Conservation (phyloP, 2,888 invertebrate species). For the Dolichopus griseipennis region DNA sequence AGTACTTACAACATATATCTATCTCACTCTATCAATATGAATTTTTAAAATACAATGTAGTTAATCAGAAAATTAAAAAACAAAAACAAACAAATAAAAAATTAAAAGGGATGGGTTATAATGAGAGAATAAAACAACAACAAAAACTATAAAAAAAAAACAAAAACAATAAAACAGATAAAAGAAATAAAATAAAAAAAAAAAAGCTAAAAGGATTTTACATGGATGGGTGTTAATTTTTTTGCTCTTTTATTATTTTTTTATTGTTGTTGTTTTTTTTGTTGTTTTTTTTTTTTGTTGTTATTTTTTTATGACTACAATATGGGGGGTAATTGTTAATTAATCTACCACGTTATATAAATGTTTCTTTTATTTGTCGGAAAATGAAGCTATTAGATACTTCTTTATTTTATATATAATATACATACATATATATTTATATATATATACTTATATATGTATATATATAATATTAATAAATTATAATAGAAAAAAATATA, state of each 20-base stretch:
- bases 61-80: too few species aligned
- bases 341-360: constrained; percentile 8
- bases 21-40: too few species aligned
- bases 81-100: too few species aligned
- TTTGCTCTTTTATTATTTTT: neutral
- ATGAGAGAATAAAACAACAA: neutral
- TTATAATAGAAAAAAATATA: neutral
- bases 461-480: too few species aligned
- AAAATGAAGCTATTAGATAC: neutral
- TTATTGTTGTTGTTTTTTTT: too few species aligned
- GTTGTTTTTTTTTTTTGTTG: too few species aligned
- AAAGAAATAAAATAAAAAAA: neutral
- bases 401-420: too few species aligned
- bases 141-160: neutral
- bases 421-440: too few species aligned
- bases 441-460: too few species aligned
- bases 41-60: too few species aligned
- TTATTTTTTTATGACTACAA: neutral
- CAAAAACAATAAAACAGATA: neutral
- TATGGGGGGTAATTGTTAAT: constrained; percentile 9
- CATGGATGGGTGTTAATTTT: constrained; percentile 6
- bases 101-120: neutral
- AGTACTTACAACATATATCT: too few species aligned
- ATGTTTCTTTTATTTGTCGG: constrained; percentile 8
- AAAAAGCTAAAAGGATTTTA: neutral